Conservation (phyloP, 64 coral and sea anemone species). For the Montipora efflorescens region DNA sequence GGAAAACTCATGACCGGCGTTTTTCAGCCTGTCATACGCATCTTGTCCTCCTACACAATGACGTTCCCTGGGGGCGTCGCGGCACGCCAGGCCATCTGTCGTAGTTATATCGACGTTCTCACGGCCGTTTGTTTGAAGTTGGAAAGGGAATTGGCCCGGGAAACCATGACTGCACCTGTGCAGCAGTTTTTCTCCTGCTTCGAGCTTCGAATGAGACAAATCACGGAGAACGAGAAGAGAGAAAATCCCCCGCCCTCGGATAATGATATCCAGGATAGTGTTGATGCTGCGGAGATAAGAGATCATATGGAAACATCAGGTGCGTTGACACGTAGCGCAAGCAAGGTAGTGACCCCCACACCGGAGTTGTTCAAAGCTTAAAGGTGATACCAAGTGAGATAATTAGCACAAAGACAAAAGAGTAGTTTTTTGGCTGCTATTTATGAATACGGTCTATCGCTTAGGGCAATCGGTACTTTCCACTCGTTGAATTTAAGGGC, state of each 20-base stretch:
- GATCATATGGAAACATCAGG: slow-evolving; percentile 5
- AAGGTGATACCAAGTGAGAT: too few species aligned
- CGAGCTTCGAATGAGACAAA: slow-evolving; percentile 74
- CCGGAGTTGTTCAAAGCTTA: too few species aligned
- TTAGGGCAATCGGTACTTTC: too few species aligned
- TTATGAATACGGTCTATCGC: too few species aligned
- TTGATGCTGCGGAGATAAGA: background rate
- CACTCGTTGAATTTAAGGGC: too few species aligned
- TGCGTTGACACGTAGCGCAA: background rate
- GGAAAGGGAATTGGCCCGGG: slow-evolving; percentile 78
- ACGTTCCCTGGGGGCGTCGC: slow-evolving; percentile 83
- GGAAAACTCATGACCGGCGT: slow-evolving; percentile 33
- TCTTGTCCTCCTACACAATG: slow-evolving; percentile 83
- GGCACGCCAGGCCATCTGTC: slow-evolving; percentile 83
- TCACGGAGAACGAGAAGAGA: slow-evolving; percentile 52
- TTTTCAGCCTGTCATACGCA: slow-evolving; percentile 85
- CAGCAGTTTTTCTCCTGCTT: slow-evolving; percentile 95
- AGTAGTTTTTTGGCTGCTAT: too few species aligned
- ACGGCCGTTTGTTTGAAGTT: slow-evolving; percentile 80
- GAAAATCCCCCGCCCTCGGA: background rate
- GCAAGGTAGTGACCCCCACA: too few species aligned
- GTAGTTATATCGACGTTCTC: slow-evolving; percentile 85
- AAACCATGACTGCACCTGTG: slow-evolving; percentile 78
- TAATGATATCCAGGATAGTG: background rate
- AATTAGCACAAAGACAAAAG: too few species aligned